Percentiles rank a stretch among this genome's conserved stretches.
phyloP scores from a whole-genome alignment of 2,888 invertebrate genomes.

The Polyommatus iphigenia region DNA sequence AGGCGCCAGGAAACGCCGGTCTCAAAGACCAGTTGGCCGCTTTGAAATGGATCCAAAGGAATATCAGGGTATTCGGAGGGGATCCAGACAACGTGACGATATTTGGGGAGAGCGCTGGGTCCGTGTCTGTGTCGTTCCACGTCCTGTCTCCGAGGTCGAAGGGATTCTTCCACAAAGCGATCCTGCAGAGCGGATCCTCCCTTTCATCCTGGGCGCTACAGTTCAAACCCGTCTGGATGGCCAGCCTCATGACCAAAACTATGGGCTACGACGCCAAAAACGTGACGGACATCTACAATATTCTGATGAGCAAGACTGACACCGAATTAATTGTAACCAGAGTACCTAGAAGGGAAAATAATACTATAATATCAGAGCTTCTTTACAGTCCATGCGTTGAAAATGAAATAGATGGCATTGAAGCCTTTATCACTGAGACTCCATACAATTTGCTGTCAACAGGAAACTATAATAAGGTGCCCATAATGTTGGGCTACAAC shows the following conservation, averaged over 20 bases:
- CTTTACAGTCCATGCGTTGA: slow-evolving; percentile 63
- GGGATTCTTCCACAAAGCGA: slow-evolving; percentile 66
- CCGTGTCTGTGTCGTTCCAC: slow-evolving; percentile 60
- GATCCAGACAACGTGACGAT: slow-evolving; percentile 62
- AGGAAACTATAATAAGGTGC: slow-evolving; percentile 62
- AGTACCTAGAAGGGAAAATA: slow-evolving; percentile 57
- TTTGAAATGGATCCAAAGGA: slow-evolving; percentile 59
- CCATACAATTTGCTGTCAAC: slow-evolving; percentile 53
- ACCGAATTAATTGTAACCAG: slow-evolving; percentile 57
- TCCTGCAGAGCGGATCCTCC: slow-evolving; percentile 66
- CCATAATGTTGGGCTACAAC: slow-evolving; percentile 60
- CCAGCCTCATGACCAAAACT: slow-evolving; percentile 58
- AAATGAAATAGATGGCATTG: slow-evolving; percentile 55
- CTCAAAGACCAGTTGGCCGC: slow-evolving; percentile 67
- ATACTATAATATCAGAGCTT: slow-evolving; percentile 54
- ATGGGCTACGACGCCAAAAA: slow-evolving; percentile 56
- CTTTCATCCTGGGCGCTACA: slow-evolving; percentile 61
- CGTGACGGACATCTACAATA: slow-evolving; percentile 56
- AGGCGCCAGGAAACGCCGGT: slow-evolving; percentile 66
- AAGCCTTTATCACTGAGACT: slow-evolving; percentile 59
- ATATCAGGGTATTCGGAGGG: slow-evolving; percentile 61
- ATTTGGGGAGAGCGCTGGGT: slow-evolving; percentile 70
- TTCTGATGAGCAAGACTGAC: slow-evolving; percentile 55
- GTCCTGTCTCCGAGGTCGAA: slow-evolving; percentile 63
- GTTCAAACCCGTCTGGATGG: slow-evolving; percentile 56